These are phyloP conservation scores for Elegia similella DNA, from an alignment of 2,888 invertebrate genomes.

Conservation along the genomic window DNA sequence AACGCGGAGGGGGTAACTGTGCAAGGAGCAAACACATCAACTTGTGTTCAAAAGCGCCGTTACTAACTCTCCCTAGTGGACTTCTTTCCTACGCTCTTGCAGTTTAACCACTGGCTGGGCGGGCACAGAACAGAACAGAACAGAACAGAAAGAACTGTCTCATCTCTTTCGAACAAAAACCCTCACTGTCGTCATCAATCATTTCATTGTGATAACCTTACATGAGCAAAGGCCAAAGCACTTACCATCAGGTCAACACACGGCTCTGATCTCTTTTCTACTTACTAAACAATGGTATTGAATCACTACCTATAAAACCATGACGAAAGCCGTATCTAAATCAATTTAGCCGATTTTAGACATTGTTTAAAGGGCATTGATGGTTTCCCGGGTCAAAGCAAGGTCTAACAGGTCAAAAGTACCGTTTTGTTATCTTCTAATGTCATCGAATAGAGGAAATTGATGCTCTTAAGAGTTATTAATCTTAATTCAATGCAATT, in stretches of 20 bases:
- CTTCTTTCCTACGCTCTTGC: too few relatives aligned
- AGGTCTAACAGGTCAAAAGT: background rate
- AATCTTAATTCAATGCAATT: too few relatives aligned
- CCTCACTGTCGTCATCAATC: too few relatives aligned
- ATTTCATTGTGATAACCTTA: background rate
- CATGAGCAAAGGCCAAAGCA: background rate
- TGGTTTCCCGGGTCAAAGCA: slow-evolving; percentile 5
- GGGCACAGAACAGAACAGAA: too few relatives aligned
- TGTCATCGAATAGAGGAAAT: too few relatives aligned
- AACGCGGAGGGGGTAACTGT: too few relatives aligned
- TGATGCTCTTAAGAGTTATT: background rate
- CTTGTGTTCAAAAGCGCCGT: too few relatives aligned
- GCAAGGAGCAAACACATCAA: too few relatives aligned
- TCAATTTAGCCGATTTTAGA: slow-evolving; percentile 22
- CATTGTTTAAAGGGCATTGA: slow-evolving; percentile 20
- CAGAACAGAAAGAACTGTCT: too few relatives aligned
- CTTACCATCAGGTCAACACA: background rate
- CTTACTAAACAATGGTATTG: slow-evolving; percentile 31
- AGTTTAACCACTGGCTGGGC: too few relatives aligned
- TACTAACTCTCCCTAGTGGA: too few relatives aligned
- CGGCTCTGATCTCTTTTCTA: background rate
- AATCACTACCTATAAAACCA: slow-evolving; percentile 16
- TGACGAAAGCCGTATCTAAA: slow-evolving; percentile 28
- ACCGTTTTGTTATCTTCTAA: background rate
- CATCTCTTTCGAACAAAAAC: too few relatives aligned